Conservation (phyloP, 1,140 invertebrate species). For the Nasonia vitripennis region DNA sequence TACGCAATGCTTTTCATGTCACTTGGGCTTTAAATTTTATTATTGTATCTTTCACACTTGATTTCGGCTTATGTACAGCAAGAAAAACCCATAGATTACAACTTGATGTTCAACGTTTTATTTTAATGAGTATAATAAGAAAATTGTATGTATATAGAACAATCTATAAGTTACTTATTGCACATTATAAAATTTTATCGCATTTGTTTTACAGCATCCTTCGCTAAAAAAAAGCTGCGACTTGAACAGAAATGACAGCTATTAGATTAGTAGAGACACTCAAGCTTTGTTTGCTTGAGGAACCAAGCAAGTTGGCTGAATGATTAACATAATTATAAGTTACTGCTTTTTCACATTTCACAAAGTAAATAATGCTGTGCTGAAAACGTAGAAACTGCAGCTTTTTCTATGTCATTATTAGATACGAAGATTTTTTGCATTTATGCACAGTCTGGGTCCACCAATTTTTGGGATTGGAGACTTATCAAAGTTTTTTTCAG, state of each 20-base stretch:
- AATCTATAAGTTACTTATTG: slow-evolving; percentile 49
- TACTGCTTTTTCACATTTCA: too few relatives aligned
- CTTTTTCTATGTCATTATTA: background rate
- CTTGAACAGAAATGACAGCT: too few relatives aligned
- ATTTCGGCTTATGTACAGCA: background rate
- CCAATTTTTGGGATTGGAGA: slow-evolving; percentile 9
- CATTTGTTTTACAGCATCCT: background rate
- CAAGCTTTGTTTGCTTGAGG: too few relatives aligned
- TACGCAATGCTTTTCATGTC: background rate
- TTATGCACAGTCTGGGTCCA: slow-evolving; percentile 41
- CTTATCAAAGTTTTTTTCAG: slow-evolving; percentile 35
- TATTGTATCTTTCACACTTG: background rate
- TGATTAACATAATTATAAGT: too few relatives aligned
- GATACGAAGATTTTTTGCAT: slow-evolving; percentile 33
- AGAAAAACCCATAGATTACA: slow-evolving; percentile 4
- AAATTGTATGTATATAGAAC: slow-evolving; percentile 41
- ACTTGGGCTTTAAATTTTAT: background rate
- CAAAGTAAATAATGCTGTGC: too few relatives aligned
- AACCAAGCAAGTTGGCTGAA: too few relatives aligned
- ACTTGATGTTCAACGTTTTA: slow-evolving; percentile 34
- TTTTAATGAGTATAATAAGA: slow-evolving; percentile 51
- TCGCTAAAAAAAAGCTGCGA: too few relatives aligned
- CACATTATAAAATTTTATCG: slow-evolving; percentile 51
- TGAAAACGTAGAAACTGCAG: too few relatives aligned
- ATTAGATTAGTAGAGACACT: too few relatives aligned